These are phyloP conservation scores for Potamilus streckersoni DNA, from an alignment of 1,140 invertebrate genomes.

Conservation along the genomic window DNA sequence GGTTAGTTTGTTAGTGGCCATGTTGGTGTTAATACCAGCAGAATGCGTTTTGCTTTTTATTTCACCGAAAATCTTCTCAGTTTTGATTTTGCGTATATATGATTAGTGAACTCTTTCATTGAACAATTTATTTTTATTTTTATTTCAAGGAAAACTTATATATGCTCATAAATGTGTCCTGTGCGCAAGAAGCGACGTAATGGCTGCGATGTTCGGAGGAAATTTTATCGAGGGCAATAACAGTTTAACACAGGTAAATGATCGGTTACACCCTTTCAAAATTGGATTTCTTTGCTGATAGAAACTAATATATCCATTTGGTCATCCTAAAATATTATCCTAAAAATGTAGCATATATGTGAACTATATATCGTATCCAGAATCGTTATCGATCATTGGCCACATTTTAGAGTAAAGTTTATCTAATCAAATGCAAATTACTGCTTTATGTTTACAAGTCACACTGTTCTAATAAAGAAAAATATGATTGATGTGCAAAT, in stretches of 20 bases:
- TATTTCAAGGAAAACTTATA: conserved; percentile 42
- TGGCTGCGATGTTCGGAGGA: conserved; percentile 61
- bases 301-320: neutral
- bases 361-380: neutral
- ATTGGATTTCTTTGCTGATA: neutral
- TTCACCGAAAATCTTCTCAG: neutral
- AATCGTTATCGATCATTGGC: neutral
- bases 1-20: neutral
- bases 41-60: neutral
- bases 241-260: conserved; percentile 37
- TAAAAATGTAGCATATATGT: neutral
- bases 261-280: neutral
- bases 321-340: neutral
- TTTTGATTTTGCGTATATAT: neutral
- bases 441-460: no score
- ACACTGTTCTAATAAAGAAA: no score
- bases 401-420: neutral
- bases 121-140: neutral
- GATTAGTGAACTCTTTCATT: no score
- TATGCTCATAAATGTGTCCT: conserved; percentile 55
- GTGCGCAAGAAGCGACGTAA: conserved; percentile 50
- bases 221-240: conserved; percentile 46
- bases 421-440: no score
- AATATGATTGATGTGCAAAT: no score
- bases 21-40: neutral